Percentiles rank a stretch among this genome's conserved stretches.
phyloP scores from a whole-genome alignment of 2,113 vertebrate species.

The Beaufortia kweichowensis region DNA sequence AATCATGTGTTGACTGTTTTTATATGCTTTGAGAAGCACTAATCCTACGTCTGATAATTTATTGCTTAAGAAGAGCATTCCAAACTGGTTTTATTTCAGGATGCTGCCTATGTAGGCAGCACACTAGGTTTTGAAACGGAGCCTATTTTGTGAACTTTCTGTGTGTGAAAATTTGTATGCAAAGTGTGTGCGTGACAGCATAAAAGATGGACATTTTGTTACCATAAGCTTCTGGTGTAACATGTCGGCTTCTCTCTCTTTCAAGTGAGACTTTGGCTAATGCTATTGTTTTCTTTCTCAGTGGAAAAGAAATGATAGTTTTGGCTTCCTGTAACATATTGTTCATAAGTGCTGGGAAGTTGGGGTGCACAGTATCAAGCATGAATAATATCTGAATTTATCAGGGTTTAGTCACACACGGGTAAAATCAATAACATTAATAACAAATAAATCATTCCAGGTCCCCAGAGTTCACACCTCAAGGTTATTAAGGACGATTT shows the following conservation, averaged over 20 bases:
- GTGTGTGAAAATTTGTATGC: not conserved
- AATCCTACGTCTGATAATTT: too few species aligned
- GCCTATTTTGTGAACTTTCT: not conserved
- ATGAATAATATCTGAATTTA: slow-evolving; percentile 27
- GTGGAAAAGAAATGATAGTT: slow-evolving; percentile 19
- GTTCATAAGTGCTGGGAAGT: slow-evolving; percentile 20
- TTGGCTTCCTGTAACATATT: slow-evolving; percentile 12
- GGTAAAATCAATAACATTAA: slow-evolving; percentile 38
- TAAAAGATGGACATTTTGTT: not conserved
- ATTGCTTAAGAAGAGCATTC: not conserved
- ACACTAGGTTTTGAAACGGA: not conserved
- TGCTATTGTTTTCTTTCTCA: slow-evolving; percentile 22
- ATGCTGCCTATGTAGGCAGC: not conserved
- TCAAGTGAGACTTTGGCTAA: not conserved
- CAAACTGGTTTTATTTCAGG: not conserved
- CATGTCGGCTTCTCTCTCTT: not conserved
- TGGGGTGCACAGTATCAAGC: slow-evolving; percentile 16
- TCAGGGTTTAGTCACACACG: slow-evolving; percentile 42
- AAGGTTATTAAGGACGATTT: slow-evolving; percentile 43
- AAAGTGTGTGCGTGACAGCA: not conserved
- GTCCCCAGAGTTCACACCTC: slow-evolving; percentile 36
- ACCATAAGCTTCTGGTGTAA: slow-evolving; percentile 11
- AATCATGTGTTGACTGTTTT: too few species aligned
- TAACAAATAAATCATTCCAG: slow-evolving; percentile 44
- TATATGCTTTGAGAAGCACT: too few species aligned